Percentiles rank a stretch among this genome's conserved stretches.
Conservation (phyloP, 2,797 vertebrate genomes). For the Antrozous pallidus region DNA sequence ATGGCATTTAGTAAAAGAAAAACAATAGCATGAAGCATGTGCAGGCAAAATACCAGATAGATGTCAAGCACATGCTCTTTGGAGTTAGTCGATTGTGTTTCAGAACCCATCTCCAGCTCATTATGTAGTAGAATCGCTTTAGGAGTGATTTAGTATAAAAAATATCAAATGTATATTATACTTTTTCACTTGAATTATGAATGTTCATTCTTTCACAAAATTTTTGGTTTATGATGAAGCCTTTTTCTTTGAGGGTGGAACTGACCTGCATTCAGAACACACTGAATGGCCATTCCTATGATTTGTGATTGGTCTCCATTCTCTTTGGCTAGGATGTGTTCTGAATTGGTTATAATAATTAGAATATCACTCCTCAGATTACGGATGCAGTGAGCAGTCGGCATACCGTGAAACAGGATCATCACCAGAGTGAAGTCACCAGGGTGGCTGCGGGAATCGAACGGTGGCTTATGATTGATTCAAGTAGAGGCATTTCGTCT, state of each 20-base stretch:
- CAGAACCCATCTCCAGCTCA: background rate
- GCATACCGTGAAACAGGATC: background rate
- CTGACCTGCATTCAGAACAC: background rate
- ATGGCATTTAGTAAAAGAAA: constrained; percentile 60
- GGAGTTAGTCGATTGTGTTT: constrained; percentile 10
- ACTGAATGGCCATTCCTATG: background rate
- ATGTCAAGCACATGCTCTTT: constrained; percentile 47
- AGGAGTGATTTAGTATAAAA: background rate
- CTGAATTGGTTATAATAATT: background rate
- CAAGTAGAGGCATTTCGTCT: background rate
- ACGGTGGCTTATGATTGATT: background rate
- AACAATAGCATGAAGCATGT: constrained; percentile 33
- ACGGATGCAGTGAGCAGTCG: background rate
- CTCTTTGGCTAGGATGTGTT: background rate
- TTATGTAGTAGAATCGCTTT: background rate
- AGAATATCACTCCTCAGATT: background rate
- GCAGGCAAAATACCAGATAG: constrained; percentile 30
- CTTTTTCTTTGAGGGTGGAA: background rate
- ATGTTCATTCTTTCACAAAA: background rate
- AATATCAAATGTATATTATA: background rate
- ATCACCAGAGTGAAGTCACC: background rate
- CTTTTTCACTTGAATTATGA: background rate
- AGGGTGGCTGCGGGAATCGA: background rate
- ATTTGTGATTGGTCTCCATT: background rate
- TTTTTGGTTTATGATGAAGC: background rate